Base-by-base conservation (phyloP, 2,888 invertebrate species). In the Andrena bucephala region DNA sequence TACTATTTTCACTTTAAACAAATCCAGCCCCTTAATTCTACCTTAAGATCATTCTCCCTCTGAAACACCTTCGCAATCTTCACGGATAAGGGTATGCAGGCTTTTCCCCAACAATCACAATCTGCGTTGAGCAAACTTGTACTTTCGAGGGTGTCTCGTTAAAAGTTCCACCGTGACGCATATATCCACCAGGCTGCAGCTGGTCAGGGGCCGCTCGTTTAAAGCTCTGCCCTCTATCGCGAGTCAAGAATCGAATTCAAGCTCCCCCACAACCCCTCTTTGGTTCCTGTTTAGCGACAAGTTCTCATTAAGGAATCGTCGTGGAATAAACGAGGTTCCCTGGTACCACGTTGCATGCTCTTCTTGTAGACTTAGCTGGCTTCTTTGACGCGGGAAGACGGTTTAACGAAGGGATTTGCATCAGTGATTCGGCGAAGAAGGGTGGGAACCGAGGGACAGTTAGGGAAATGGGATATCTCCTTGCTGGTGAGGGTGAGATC, bases 361-460 rank as follows among this genome's bases (percentile, higher is more conserved):
- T 57, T 57, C 27, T 57, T 20, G 57, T 27, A 24, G 57, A 24
- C 57, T 57, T 10, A 20, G 24, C 20, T 10, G 57, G 57, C 24
- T 57, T 24, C 24, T 27, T 20, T 24, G 57, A 57, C 27, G 57
- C 24, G 24, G 7, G 57, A 20, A 24, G 24, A 27, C 57, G 24
- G 57, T 57, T 57, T 24, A 57, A 57, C 24, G 10, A 24, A 57
- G 57, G 57, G 24, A 57, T 57, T 57, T 57, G 57, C 20, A 57
- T 57, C 57, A 8, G 57, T 24, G 57, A 57, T 57, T 10, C 57
- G 24, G 24, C 24, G 10, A 3, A 8, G 54, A n/a, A n/a, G 24
- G 24, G 57, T 20, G 57, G 10, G 57, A 8, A 24, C 10, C 10
- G 24, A 57, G 27, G 57, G 10, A 24, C 24, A 24, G 54, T 24